Evolutionary conservation across 2,113 vertebrate species (phyloP).

Genomic region (Zosterops lateralis): DNA sequence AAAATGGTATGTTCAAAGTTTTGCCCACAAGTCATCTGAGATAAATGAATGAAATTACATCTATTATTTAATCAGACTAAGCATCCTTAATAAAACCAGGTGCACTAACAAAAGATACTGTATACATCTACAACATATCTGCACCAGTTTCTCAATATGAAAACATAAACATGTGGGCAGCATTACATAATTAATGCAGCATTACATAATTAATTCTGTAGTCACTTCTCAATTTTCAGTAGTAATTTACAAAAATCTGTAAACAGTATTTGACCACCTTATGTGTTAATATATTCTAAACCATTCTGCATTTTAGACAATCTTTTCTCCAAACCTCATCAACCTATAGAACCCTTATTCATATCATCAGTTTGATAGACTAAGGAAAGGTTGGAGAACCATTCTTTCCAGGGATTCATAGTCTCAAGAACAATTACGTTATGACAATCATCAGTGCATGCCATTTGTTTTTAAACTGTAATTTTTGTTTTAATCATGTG

Average conservation of each 20-base stretch:
- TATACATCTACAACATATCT: neutral
- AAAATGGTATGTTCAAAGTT: neutral
- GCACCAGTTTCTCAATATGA: neutral
- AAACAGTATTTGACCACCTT: neutral
- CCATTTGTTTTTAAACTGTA: neutral
- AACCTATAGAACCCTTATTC: neutral
- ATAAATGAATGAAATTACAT: neutral
- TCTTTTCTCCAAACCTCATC: neutral
- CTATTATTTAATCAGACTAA: neutral
- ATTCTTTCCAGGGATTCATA: neutral
- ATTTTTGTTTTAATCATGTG: neutral
- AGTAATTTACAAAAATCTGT: neutral
- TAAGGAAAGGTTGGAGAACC: neutral
- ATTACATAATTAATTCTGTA: neutral
- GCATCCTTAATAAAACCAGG: neutral
- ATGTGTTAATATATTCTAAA: neutral
- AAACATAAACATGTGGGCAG: neutral
- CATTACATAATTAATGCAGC: too few species aligned
- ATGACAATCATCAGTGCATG: neutral
- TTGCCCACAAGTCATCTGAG: neutral
- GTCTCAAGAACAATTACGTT: neutral
- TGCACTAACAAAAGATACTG: neutral
- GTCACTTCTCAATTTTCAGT: neutral
- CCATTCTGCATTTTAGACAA: neutral
- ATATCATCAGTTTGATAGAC: neutral